Evolutionary conservation across 2,113 vertebrate species (phyloP), one percentile per base, ranked within the genome.

Genomic region (Archilochus colubris): DNA sequence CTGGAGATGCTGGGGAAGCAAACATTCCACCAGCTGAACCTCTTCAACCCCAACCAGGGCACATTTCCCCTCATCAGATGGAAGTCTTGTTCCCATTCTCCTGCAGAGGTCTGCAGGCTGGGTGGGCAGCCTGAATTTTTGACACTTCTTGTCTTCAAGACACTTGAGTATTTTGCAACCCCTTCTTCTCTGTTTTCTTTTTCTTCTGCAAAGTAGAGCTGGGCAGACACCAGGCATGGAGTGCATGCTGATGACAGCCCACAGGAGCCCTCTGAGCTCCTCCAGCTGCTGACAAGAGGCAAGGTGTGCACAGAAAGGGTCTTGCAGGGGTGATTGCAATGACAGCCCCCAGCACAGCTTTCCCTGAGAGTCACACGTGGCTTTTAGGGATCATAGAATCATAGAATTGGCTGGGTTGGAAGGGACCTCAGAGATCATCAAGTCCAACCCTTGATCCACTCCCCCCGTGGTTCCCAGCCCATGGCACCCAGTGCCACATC

Each of bases 61-160:
- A 53, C 14, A 36, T 87, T 87, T 93, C 58, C 24, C 75, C 46
- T 77, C 3, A 1, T 30, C 50, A 88, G 66, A 79, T 18, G 28
- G 43, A 57, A 80, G 75, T 22, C 36, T 61, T 63, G 23, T 36
- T 95, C 75, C 67, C 68, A 43, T 54, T 88, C 72, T 43, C 55
- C 30, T 54, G 64, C 33, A 14, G 84, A 76, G 70, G 30, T 68
- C 82, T 86, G 90, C 67, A 88, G 90, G 27, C 75, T 88, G 88
- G 91, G 67, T 1, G 18, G 63, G 54, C 70, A 94, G 59, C 72
- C 75, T 62, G 88, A 36, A 73, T 93, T 94, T 48, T 85, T 91
- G 92, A 86, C 72, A 77, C 40, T 72, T 92, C 76, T 54, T 89
- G 46, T 89, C 85, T 90, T 91, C 72, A 83, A 64, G 67, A 70